Evolutionary conservation across 2,113 vertebrate genomes (phyloP), one percentile per base, ranked within the genome.

Genomic region (Craseonycteris thonglongyai): DNA sequence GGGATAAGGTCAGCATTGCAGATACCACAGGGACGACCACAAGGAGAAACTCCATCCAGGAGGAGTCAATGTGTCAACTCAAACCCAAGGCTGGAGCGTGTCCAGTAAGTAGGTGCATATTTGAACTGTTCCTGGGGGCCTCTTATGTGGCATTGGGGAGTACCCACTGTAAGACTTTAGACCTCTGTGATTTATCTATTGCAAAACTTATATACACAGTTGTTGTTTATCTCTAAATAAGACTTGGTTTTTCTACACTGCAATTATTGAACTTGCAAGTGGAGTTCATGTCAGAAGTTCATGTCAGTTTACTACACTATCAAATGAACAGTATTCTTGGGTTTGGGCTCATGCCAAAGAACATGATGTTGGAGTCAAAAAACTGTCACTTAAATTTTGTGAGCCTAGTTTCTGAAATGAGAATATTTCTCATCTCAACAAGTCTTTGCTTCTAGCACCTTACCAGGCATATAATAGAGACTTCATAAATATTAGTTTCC

Each of bases 161-260:
- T 63, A 81, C 4, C 35, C 33, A 28, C 69, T 38, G 15, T 2
- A 61, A 74, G 74, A 75, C 75, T 87, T 71, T 54, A 58, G 86
- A 93, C 59, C 63, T 40, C 47, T 59, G 49, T 28, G n/a, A 93
- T 92, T 75, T 81, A 45, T 81, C 83, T 93, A 42, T 69, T 96
- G 84, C 90, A 93, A 94, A 96, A 96, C 58, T 61, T 51, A 42
- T 79, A 59, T 10, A 72, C 81, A 84, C 10, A 94, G 65, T 45
- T 72, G 83, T 54, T 92, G 61, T 94, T 94, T 95, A 84, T 92
- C 78, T 96, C 79, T 75, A 95, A 97, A 81, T 91, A 96, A 96
- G 96, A 92, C 80, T 81, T 93, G 80, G 61, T 68, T 92, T 93
- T 79, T 69, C 87, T 81, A 79, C 26, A 74, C 74, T 95, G 45